These are phyloP conservation scores for Crenichthys baileyi DNA, from an alignment of 2,797 vertebrate genomes.

Conservation along the genomic window DNA sequence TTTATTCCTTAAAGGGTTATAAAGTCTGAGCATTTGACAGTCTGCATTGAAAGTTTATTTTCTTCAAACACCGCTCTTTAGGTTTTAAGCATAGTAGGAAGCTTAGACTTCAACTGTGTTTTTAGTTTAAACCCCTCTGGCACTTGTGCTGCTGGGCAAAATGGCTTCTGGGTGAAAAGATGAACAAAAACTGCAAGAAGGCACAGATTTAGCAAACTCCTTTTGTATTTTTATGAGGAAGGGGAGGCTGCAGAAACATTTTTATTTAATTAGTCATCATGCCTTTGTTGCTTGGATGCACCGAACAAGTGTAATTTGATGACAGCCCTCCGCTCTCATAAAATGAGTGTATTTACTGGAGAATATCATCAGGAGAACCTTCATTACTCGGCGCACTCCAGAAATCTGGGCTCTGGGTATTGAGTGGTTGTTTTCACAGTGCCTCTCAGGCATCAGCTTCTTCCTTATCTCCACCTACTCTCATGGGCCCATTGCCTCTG, in stretches of 20 bases:
- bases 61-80: slow-evolving; percentile 25
- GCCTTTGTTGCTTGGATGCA: slow-evolving; percentile 51
- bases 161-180: slow-evolving; percentile 34
- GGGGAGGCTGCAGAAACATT: slow-evolving; percentile 15
- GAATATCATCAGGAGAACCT: slow-evolving; percentile 63
- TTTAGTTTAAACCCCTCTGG: slow-evolving; percentile 45
- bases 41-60: neutral
- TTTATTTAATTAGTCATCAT: slow-evolving; percentile 5
- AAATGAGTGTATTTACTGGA: slow-evolving; percentile 53
- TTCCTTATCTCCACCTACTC: slow-evolving; percentile 59
- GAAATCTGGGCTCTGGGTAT: slow-evolving; percentile 51
- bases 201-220: slow-evolving; percentile 16
- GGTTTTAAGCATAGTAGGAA: slow-evolving; percentile 23
- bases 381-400: slow-evolving; percentile 52
- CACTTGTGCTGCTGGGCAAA: slow-evolving; percentile 18
- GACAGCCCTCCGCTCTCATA: slow-evolving; percentile 49
- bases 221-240: slow-evolving; percentile 2
- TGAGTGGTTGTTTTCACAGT: slow-evolving; percentile 54
- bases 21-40: neutral
- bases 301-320: slow-evolving; percentile 52
- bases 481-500: slow-evolving; percentile 26
- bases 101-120: slow-evolving; percentile 52
- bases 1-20: neutral
- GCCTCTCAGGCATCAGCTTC: slow-evolving; percentile 42
- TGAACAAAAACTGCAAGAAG: slow-evolving; percentile 31